A percentile compares a stretch with the other conserved stretches of the same genome.
These are phyloP conservation scores for Pteromalus puparum DNA, from an alignment of 1,140 invertebrate genomes.

Conservation along the genomic window DNA sequence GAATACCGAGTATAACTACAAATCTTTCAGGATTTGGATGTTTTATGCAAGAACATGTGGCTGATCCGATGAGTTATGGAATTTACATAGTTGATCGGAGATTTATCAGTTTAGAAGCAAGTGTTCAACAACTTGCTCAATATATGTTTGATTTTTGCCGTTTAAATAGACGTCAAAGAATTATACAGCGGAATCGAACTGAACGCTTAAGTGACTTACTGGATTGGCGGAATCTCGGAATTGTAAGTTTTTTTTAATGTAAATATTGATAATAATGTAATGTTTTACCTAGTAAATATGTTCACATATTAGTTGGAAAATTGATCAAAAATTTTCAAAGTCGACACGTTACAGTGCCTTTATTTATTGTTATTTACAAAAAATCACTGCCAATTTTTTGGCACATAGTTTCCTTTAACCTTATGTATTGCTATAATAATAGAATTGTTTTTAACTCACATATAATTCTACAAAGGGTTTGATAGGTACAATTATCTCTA, in stretches of 20 bases:
- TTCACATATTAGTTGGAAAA: no score
- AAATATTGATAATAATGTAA: neutral
- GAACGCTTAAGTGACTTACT: constrained; percentile 97
- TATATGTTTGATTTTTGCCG: constrained; percentile 97
- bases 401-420: no score
- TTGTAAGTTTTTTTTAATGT: constrained; percentile 82
- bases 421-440: no score
- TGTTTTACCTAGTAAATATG: no score
- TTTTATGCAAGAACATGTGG: constrained; percentile 99
- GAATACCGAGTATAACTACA: constrained; percentile 97
- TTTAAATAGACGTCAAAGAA: constrained; percentile 94
- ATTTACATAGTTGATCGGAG: constrained; percentile 98
- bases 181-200: constrained; percentile 98
- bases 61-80: constrained; percentile 98
- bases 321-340: no score
- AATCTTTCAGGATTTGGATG: constrained; percentile 99
- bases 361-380: no score
- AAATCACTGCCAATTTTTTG: no score
- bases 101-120: constrained; percentile 91
- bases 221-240: constrained; percentile 98
- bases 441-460: no score
- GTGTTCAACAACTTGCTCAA: constrained; percentile 94
- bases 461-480: no score
- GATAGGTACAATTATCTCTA: no score
- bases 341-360: no score